Conservation (phyloP, 1,140 invertebrate species). For the Capitella teleta region DNA sequence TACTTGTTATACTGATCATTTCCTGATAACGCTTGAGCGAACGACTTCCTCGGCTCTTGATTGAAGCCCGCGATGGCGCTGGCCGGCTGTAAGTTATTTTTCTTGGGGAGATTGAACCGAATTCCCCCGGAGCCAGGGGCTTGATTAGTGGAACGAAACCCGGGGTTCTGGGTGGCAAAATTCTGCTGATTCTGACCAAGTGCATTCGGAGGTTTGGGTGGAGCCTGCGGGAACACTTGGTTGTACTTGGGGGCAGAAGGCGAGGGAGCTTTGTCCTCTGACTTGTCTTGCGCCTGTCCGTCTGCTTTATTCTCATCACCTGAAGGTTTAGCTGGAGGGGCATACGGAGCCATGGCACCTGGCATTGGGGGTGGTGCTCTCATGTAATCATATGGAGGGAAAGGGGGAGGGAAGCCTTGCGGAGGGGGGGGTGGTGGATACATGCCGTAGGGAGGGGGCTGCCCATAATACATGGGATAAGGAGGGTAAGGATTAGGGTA, state of each 20-base stretch:
- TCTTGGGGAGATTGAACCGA: not conserved
- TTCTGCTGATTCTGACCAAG: too few species aligned
- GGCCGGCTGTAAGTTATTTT: not conserved
- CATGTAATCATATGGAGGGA: not conserved
- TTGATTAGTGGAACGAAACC: conserved; percentile 2
- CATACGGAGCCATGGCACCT: too few species aligned
- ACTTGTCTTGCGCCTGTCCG: too few species aligned
- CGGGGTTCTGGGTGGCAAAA: too few species aligned
- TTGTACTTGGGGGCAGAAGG: too few species aligned
- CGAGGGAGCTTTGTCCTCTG: too few species aligned
- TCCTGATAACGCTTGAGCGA: not conserved
- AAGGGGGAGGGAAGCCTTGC: not conserved
- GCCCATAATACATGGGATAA: not conserved
- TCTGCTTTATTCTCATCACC: too few species aligned
- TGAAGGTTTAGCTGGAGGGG: too few species aligned
- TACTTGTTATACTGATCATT: not conserved
- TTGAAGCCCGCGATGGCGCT: not conserved
- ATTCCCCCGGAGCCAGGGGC: not conserved
- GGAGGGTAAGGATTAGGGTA: not conserved
- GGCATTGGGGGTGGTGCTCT: too few species aligned
- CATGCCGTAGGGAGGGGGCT: conserved; percentile 1
- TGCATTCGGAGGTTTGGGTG: too few species aligned
- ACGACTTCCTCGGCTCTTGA: not conserved
- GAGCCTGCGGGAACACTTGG: too few species aligned
- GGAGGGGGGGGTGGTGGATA: not conserved